These are phyloP conservation scores for Diprion similis DNA, from an alignment of 1,140 invertebrate genomes.

Conservation along the genomic window DNA sequence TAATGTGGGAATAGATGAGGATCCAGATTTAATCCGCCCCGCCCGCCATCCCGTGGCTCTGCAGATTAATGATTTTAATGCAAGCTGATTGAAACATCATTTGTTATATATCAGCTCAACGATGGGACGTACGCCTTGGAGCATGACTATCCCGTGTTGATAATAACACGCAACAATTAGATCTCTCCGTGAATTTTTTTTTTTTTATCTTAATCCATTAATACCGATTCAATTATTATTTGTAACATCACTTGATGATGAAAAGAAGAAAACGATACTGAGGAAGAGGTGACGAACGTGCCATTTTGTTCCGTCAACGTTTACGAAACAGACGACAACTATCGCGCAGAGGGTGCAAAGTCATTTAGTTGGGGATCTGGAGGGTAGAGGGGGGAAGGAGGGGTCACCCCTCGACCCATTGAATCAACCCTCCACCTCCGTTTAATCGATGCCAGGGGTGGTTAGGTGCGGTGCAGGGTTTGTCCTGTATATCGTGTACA, in stretches of 20 bases:
- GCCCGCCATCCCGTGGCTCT: not conserved
- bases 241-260: no score
- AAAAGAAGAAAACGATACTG: no score
- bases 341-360: not conserved
- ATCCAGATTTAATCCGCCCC: not conserved
- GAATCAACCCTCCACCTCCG: not conserved
- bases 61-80: not conserved
- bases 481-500: not conserved
- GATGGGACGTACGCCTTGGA: not conserved
- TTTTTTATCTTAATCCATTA: no score
- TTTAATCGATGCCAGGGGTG: slow-evolving; percentile 1
- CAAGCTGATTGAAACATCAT: not conserved
- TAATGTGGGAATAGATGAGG: not conserved
- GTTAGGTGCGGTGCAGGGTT: not conserved
- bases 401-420: not conserved
- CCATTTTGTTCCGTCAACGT: no score
- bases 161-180: not conserved
- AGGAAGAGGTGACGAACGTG: no score
- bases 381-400: not conserved
- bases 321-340: no score
- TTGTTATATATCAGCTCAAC: not conserved
- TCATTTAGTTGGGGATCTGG: not conserved
- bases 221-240: no score
- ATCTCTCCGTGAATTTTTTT: not conserved
- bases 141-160: not conserved